These are phyloP conservation scores for Epinotia bilunana DNA, from an alignment of 2,888 invertebrate genomes.

Conservation along the genomic window DNA sequence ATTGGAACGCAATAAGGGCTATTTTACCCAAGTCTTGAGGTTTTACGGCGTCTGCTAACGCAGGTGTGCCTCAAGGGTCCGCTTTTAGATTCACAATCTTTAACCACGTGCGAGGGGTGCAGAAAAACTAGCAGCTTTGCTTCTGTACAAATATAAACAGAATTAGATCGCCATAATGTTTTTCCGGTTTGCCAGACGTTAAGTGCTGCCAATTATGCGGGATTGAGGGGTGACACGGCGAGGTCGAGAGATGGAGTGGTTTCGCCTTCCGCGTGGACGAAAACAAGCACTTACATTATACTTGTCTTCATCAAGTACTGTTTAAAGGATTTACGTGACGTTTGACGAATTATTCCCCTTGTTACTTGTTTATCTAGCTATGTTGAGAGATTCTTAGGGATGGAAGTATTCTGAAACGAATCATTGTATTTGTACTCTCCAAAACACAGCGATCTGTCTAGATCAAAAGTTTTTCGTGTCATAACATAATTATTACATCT, in stretches of 20 bases:
- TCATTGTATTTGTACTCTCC: not conserved
- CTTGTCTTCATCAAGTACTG: not conserved
- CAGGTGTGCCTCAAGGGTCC: slow-evolving; percentile 82
- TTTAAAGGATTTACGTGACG: not conserved
- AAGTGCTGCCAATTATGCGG: slow-evolving; percentile 63
- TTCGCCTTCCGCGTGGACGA: slow-evolving; percentile 14
- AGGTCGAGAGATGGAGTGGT: slow-evolving; percentile 22
- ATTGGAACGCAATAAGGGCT: slow-evolving; percentile 56
- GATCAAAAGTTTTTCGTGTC: not conserved
- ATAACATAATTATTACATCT: not conserved
- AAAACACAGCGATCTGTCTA: not conserved
- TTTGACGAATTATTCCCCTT: slow-evolving; percentile 1
- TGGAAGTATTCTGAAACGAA: not conserved
- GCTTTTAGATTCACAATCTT: slow-evolving; percentile 77
- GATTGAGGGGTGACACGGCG: slow-evolving; percentile 48
- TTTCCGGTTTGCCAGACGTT: slow-evolving; percentile 77
- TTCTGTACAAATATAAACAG: slow-evolving; percentile 80
- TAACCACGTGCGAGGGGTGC: slow-evolving; percentile 77
- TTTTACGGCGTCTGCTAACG: slow-evolving; percentile 58
- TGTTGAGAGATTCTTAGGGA: not conserved
- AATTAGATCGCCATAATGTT: slow-evolving; percentile 81
- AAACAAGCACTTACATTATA: slow-evolving; percentile 13
- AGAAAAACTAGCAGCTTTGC: slow-evolving; percentile 78
- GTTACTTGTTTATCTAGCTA: not conserved
- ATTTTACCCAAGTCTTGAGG: slow-evolving; percentile 49